A percentile compares a stretch with the other conserved stretches of the same genome.
These are phyloP conservation scores for Cardinalis cardinalis DNA, from an alignment of 2,113 vertebrate genomes.

Conservation along the genomic window DNA sequence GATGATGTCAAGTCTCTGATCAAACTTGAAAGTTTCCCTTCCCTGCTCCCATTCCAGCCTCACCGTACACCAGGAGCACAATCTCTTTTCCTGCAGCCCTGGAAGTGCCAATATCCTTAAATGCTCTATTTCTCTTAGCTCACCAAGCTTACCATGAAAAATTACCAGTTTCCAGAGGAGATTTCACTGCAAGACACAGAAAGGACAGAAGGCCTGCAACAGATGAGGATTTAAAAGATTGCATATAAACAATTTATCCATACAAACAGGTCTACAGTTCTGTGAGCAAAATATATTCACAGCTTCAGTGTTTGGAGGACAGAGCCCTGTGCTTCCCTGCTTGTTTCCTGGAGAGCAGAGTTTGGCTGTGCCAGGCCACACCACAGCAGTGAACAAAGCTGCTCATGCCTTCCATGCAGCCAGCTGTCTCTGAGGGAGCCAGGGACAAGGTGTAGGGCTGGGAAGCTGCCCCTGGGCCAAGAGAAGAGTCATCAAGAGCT, in stretches of 20 bases:
- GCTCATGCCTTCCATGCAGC: fast-evolving
- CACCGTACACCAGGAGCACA: background rate
- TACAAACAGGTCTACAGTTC: background rate
- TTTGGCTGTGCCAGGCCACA: background rate
- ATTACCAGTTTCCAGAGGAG: background rate
- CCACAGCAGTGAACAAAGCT: background rate
- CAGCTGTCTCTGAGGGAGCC: background rate
- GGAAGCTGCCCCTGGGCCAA: background rate
- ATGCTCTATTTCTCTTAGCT: background rate
- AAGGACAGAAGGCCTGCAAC: background rate
- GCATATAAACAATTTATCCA: background rate
- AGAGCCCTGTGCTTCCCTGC: background rate
- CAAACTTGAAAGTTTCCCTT: background rate
- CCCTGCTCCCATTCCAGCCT: background rate
- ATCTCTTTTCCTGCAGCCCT: background rate
- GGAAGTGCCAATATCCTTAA: background rate
- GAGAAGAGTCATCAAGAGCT: background rate
- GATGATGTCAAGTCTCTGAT: background rate
- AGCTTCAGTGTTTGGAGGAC: background rate
- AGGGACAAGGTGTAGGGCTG: background rate
- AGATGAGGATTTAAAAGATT: background rate
- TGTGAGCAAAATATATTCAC: background rate
- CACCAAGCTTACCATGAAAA: background rate
- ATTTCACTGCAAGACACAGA: background rate
- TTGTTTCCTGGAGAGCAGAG: background rate